Base-by-base conservation (phyloP, 2,888 invertebrate genomes). In the Pachliopta kotzebuea region DNA sequence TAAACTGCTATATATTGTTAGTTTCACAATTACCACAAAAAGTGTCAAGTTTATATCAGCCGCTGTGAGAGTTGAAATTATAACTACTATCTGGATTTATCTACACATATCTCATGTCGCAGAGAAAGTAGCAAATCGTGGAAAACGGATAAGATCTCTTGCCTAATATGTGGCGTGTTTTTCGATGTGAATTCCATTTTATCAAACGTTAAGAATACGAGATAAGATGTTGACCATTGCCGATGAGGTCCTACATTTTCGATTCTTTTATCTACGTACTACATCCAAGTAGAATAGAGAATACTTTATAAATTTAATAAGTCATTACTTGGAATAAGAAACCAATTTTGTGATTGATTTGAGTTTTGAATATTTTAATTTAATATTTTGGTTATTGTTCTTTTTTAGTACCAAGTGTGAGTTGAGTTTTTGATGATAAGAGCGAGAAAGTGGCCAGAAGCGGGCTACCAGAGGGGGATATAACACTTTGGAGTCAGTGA, bases 401-500 rank as follows among this genome's bases (percentile, higher is more conserved):
- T 8, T 45, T n/a, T n/a, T 45, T n/a, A 18, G 4, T 1, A 45
- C 18, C 45, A n/a, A 42, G 2, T n/a, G 29, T 52, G 53, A 17
- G 56, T 57, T 49, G 29, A 31, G 45, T 60, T 58, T 64, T 64
- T 63, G 63, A 62, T 50, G 57, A 62, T 65, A 45, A 31, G 54
- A 18, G 26, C 45, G 45, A 65, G 66, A 63, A 65, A 63, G 62
- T 67, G 69, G 62, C 64, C 67, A 57, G 62, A 53, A 58, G 31
- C 60, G 37, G 57, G 62, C 62, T 42, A 64, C 56, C 56, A 69
- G 66, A 67, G 65, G 71, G 74, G 67, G 68, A 52, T 68, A 72
- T 73, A 68, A 67, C 70, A 71, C 67, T 67, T 74, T 75, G 79
- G 78, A 80, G 86, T 85, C 84, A 83, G 80, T 86, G 86, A 85